A percentile compares a stretch with the other conserved stretches of the same genome.
These are phyloP conservation scores for Protosalanx chinensis DNA, from an alignment of 2,797 vertebrate genomes.

Conservation along the genomic window DNA sequence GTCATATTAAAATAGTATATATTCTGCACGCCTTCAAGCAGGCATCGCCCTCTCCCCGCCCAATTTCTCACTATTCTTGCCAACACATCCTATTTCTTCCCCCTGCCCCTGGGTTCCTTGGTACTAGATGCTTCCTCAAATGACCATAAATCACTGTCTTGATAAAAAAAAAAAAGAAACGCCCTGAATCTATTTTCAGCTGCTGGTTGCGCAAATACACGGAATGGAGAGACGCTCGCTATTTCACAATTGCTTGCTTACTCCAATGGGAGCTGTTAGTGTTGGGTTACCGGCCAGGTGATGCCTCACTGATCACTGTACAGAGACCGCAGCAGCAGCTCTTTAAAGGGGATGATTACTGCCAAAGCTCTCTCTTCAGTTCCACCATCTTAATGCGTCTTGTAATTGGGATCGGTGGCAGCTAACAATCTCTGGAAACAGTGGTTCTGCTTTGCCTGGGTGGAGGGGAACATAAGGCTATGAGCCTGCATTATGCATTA, in stretches of 20 bases:
- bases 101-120: not conserved
- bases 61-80: not conserved
- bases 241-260: not conserved
- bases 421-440: not conserved
- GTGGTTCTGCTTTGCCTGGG: not conserved
- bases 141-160: conserved; percentile 9
- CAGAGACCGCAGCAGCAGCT: not conserved
- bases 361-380: not conserved
- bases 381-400: too few relatives aligned
- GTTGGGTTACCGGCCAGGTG: not conserved
- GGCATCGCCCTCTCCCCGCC: too few relatives aligned
- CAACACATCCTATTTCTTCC: not conserved
- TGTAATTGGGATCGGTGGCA: too few relatives aligned
- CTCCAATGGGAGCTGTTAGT: not conserved
- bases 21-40: too few relatives aligned
- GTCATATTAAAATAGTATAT: too few relatives aligned
- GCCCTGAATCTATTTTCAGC: not conserved
- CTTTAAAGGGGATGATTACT: not conserved
- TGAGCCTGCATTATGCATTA: not conserved
- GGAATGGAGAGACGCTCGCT: not conserved
- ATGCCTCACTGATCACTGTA: not conserved
- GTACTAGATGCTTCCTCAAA: not conserved
- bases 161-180: not conserved
- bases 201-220: not conserved
- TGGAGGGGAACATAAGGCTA: too few relatives aligned